Evolutionary conservation across 2,797 vertebrate species (phyloP), one percentile per base, ranked within the genome.

Genomic region (Propithecus deckenii): DNA sequence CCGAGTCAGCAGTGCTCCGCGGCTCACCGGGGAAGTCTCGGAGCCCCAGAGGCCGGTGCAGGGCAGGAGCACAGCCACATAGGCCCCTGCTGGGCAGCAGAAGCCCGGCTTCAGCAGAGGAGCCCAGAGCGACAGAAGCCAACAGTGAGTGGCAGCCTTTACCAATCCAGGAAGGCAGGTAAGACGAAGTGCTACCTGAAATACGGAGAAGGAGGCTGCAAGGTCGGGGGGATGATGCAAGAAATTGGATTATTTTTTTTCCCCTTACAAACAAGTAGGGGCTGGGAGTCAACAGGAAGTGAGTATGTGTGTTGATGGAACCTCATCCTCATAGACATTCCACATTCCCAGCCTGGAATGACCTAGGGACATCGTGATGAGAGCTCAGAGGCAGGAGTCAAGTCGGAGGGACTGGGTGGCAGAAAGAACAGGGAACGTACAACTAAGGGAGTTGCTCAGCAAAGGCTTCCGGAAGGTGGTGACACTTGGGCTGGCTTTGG

Each of bases 21-120:
- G 3, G 38, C 63, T 52, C 48, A 18, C 2, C 5, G 0, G 18
- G 69, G 32, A 46, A 30, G 65, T 30, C 78, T 15, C 23, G 46
- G 35, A 28, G 28, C 35, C 55, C 23, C 59, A 30, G 28, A 86
- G 7, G 35, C 15, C 28, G 14, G 8, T n/a, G n/a, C 20, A 71
- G 10, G 5, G 2, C 5, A 3, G 55, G 50, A 72, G 11, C 15
- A 25, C 0, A 23, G n/a, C 75, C 15, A 50, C 2, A 11, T 5
- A 1, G 13, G 6, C 43, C 65, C 84, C 57, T 43, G 23, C 30
- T 11, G 30, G 30, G 57, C 48, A 57, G 59, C 41, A 59, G 38
- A 76, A 63, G 38, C n/a, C 12, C 15, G 30, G 23, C 48, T 89
- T 67, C 32, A 9, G 32, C 18, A 86, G 18, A 57, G 55, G 32